These are phyloP conservation scores for Crypturellus tataupa DNA, from an alignment of 2,797 vertebrate species.

Conservation along the genomic window DNA sequence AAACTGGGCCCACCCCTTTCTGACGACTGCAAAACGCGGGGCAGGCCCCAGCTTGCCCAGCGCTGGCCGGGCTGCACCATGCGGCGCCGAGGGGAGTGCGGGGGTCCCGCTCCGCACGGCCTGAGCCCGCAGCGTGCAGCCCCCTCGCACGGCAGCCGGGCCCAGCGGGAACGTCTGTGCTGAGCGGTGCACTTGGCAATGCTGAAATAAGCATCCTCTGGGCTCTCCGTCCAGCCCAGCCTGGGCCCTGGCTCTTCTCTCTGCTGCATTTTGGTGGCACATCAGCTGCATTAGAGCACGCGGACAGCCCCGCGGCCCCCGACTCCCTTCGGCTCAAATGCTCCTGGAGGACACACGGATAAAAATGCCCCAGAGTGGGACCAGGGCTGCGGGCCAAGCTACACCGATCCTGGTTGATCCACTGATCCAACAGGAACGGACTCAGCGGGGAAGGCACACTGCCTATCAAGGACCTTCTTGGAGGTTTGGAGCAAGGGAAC, in stretches of 20 bases:
- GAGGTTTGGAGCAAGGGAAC: background rate
- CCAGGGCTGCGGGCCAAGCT: background rate
- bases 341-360: background rate
- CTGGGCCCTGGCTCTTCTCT: background rate
- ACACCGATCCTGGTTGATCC: background rate
- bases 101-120: background rate
- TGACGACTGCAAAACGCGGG: constrained; percentile 88
- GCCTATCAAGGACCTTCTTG: too few species aligned
- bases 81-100: constrained; percentile 63
- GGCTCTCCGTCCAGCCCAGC: background rate
- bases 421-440: background rate
- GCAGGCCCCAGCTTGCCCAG: constrained; percentile 92
- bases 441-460: too few species aligned
- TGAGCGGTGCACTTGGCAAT: accelerated
- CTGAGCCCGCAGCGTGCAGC: background rate
- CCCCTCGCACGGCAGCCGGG: background rate
- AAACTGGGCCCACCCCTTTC: constrained; percentile 85
- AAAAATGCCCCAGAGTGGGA: too few species aligned
- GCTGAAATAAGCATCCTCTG: background rate
- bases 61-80: constrained; percentile 86
- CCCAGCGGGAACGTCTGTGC: accelerated
- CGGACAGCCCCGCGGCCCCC: background rate
- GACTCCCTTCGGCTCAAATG: background rate
- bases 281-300: background rate
- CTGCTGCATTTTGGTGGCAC: background rate